A percentile compares a stretch with the other conserved stretches of the same genome.
phyloP scores from a whole-genome alignment of 2,113 vertebrate species.

The Neogobius melanostomus region DNA sequence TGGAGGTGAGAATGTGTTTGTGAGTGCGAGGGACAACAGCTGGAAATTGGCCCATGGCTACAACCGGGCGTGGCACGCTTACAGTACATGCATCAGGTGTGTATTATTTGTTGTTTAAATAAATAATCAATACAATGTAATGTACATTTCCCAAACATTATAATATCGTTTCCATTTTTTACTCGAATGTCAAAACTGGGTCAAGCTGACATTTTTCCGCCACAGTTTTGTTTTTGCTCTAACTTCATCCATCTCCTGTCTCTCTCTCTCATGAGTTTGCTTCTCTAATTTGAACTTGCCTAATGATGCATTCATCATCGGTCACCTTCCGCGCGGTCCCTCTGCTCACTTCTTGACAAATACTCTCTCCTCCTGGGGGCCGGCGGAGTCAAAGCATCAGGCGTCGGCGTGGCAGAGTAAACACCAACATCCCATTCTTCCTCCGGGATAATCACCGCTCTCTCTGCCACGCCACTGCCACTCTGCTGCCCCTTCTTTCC shows the following conservation, averaged over 20 bases:
- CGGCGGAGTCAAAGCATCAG: slow-evolving; percentile 50
- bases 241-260: not conserved
- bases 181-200: too few relatives aligned
- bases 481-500: slow-evolving; percentile 27
- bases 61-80: too few relatives aligned
- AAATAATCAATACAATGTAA: too few relatives aligned
- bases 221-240: not conserved
- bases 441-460: slow-evolving; percentile 61
- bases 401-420: slow-evolving; percentile 65
- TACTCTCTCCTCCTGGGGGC: slow-evolving; percentile 50
- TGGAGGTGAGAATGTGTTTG: too few relatives aligned
- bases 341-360: slow-evolving; percentile 54
- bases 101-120: too few relatives aligned
- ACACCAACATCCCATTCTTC: slow-evolving; percentile 64
- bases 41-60: too few relatives aligned
- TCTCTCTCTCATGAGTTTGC: not conserved
- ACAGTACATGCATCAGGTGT: too few relatives aligned
- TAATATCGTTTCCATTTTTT: too few relatives aligned
- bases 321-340: slow-evolving; percentile 68
- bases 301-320: slow-evolving; percentile 62
- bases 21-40: too few relatives aligned
- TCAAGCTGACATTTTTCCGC: too few relatives aligned
- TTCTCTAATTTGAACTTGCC: slow-evolving; percentile 43
- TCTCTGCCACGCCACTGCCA: slow-evolving; percentile 41
- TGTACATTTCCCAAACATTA: too few relatives aligned